Conservation (phyloP, 1,140 invertebrate genomes). For the Vanessa atalanta region DNA sequence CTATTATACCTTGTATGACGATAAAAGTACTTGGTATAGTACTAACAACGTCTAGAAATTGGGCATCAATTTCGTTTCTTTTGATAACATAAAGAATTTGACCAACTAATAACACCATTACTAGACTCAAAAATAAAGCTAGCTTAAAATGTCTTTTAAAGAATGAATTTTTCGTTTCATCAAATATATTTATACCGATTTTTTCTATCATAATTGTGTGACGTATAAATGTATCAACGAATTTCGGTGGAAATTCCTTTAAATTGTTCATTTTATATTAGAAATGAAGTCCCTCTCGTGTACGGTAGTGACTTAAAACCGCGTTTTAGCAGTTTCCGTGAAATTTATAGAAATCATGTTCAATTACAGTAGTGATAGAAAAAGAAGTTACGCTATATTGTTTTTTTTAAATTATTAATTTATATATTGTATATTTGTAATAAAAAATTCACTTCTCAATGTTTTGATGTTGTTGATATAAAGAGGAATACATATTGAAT, state of each 20-base stretch:
- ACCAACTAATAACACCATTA: conserved; percentile 34
- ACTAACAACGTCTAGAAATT: conserved; percentile 40
- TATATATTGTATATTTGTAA: too few species aligned
- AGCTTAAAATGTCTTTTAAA: conserved; percentile 15
- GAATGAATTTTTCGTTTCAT: conserved; percentile 24
- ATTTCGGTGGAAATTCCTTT: conserved; percentile 34
- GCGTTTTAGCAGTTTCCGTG: background rate
- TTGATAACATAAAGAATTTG: conserved; percentile 35
- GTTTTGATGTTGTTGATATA: too few species aligned
- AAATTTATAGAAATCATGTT: background rate
- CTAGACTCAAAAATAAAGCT: conserved; percentile 13
- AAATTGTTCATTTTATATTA: conserved; percentile 13
- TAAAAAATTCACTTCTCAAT: too few species aligned
- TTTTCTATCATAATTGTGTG: conserved; percentile 38
- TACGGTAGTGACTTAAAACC: too few species aligned
- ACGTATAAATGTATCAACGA: conserved; percentile 39
- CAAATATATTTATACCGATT: conserved; percentile 44
- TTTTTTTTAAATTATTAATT: too few species aligned
- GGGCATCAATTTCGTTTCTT: conserved; percentile 38
- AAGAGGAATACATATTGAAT: too few species aligned
- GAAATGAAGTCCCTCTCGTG: too few species aligned
- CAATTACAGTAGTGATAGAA: too few species aligned
- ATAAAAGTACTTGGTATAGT: conserved; percentile 40
- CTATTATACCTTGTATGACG: conserved; percentile 37
- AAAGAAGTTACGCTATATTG: too few species aligned